A percentile compares a stretch with the other conserved stretches of the same genome.
Evolutionary conservation across 2,888 invertebrate species (phyloP).

Genomic region (Thyatira batis): DNA sequence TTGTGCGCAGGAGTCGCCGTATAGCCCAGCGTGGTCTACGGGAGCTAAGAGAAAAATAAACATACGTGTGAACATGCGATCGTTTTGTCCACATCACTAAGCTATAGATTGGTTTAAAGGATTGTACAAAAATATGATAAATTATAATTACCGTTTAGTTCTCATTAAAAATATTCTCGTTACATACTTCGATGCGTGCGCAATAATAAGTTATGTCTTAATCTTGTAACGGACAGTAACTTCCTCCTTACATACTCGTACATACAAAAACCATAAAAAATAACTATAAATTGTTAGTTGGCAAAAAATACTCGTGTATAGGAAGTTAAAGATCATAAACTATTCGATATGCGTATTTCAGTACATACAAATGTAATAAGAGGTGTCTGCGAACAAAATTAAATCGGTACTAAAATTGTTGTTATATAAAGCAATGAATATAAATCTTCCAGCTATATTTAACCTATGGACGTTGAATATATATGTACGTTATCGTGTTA

Average conservation of each 20-base stretch:
- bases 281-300: neutral
- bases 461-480: slow-evolving; percentile 30
- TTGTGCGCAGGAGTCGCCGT: slow-evolving; percentile 13
- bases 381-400: neutral
- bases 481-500: slow-evolving; percentile 15
- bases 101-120: too few relatives aligned
- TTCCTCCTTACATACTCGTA: neutral
- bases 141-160: too few relatives aligned
- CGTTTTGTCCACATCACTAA: slow-evolving; percentile 11
- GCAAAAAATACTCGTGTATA: neutral
- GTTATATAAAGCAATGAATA: slow-evolving; percentile 12
- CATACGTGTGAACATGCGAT: slow-evolving; percentile 37
- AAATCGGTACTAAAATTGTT: neutral
- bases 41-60: slow-evolving; percentile 42
- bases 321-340: neutral
- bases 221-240: neutral
- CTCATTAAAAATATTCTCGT: neutral
- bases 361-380: neutral
- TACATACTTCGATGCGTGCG: neutral
- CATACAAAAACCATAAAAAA: neutral
- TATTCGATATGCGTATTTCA: neutral
- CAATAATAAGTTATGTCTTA: neutral
- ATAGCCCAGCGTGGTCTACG: slow-evolving; percentile 23
- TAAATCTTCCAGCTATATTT: slow-evolving; percentile 32
- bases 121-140: too few relatives aligned